Percentiles rank a stretch among this genome's conserved stretches.
phyloP scores from a whole-genome alignment of 2,797 vertebrate species.

The Pipistrellus nathusii region DNA sequence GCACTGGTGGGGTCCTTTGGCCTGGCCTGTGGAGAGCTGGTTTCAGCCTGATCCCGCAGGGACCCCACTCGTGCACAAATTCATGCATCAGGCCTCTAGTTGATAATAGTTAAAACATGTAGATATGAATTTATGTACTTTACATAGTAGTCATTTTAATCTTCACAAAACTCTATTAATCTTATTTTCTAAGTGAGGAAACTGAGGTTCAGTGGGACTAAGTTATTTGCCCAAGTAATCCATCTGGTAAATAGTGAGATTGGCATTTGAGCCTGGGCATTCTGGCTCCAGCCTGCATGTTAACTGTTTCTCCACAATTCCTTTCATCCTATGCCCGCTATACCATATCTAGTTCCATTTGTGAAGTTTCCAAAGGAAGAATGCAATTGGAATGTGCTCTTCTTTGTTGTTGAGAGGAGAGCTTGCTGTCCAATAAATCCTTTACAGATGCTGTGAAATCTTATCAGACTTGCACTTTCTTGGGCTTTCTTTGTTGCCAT shows the following conservation, averaged over 20 bases:
- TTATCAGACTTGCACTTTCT: background rate
- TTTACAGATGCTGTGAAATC: background rate
- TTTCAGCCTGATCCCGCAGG: too few species aligned
- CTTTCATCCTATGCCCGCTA: background rate
- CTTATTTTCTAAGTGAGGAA: background rate
- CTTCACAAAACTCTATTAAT: background rate
- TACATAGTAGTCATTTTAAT: background rate
- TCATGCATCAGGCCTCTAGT: too few species aligned
- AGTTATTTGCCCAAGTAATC: background rate
- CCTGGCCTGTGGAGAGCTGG: too few species aligned
- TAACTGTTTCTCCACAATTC: fast-evolving
- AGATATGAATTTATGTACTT: background rate
- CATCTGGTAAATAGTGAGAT: background rate
- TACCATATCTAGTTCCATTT: background rate
- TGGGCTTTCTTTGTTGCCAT: background rate
- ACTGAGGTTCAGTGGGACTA: background rate
- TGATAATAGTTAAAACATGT: background rate
- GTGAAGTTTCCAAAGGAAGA: background rate
- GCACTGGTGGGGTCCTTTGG: too few species aligned
- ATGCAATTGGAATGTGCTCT: background rate
- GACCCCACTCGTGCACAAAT: too few species aligned
- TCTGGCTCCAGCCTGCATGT: background rate
- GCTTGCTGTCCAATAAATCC: background rate
- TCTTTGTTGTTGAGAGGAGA: background rate
- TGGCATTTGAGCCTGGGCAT: fast-evolving